Conservation (phyloP, 2,113 vertebrate genomes). For the Chloroceryle aenea region DNA sequence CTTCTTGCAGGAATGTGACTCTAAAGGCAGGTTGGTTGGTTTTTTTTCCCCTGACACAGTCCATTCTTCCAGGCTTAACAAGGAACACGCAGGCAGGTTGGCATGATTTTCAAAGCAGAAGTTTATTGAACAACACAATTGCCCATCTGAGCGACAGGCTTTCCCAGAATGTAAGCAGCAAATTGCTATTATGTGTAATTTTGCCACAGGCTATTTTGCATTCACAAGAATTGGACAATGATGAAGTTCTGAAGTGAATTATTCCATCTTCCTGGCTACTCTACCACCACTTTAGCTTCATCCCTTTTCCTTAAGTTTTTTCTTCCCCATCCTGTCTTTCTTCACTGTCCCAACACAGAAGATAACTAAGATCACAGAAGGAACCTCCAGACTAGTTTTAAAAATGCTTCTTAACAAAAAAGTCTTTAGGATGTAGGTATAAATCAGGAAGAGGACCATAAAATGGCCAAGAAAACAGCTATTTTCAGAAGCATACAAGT, state of each 20-base stretch:
- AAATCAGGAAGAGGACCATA: not conserved
- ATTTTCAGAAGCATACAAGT: not conserved
- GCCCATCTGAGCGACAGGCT: not conserved
- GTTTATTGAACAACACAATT: not conserved
- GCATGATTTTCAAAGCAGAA: not conserved
- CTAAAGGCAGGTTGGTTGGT: not conserved
- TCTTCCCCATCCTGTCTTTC: not conserved
- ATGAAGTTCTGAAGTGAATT: not conserved
- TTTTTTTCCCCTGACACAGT: not conserved
- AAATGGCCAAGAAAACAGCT: accelerated
- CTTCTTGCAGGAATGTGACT: not conserved
- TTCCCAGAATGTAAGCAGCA: not conserved
- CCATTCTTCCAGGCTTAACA: not conserved
- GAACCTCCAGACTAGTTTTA: not conserved
- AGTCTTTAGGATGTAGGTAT: not conserved
- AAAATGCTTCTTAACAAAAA: not conserved
- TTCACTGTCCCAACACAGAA: not conserved
- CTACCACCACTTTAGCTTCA: not conserved
- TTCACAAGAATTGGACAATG: not conserved
- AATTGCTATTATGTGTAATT: not conserved
- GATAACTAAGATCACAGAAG: not conserved
- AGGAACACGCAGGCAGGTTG: not conserved
- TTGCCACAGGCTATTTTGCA: not conserved
- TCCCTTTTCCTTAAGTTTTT: not conserved
- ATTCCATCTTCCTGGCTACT: not conserved